Base-by-base conservation (phyloP, 2,888 invertebrate species). In the Antheraea yamamai region DNA sequence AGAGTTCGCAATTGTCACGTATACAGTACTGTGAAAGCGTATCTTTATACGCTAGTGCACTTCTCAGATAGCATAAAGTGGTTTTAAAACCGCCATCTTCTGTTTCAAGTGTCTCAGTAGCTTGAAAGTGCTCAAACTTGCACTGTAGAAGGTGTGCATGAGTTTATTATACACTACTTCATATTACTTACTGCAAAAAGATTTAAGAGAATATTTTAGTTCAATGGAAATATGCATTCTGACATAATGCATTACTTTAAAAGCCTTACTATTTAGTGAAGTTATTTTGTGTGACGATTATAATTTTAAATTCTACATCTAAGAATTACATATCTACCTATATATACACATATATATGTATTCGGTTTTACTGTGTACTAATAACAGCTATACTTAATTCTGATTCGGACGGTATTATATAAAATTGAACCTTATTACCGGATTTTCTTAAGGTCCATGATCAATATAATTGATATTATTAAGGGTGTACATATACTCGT, bases 1-100 rank as follows among this genome's bases (percentile, higher is more conserved):
- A 55, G 12, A n/a, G 51, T 26, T 72, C 16, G 20, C 76, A 77
- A 76, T 76, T 80, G 74, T 76, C 77, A 80, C 80, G 79, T 81
- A 80, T 78, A 55, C 55, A 55, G 76, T 77, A 78, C 81, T 81
- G 83, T 79, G 81, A 83, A 87, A 87, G 84, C 84, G 83, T 85
- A 84, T 85, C 82, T 89, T 88, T 87, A 90, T 87, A 87, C 84
- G 81, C 77, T 81, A 87, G 85, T 88, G 90, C 90, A 90, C 89
- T 90, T 87, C 82, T 81, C 80, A 83, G 84, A 78, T 83, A 80
- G 82, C 84, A 85, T 87, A 88, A 88, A 90, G 87, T 88, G 87
- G 86, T 84, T 84, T 89, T 88, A 88, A 84, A 81, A 78, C 84
- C 81, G 81, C 83, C 87, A 82, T 86, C 87, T 85, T 85, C 81